These are phyloP conservation scores for Andrena flavipes DNA, from an alignment of 2,888 invertebrate genomes.

Conservation along the genomic window DNA sequence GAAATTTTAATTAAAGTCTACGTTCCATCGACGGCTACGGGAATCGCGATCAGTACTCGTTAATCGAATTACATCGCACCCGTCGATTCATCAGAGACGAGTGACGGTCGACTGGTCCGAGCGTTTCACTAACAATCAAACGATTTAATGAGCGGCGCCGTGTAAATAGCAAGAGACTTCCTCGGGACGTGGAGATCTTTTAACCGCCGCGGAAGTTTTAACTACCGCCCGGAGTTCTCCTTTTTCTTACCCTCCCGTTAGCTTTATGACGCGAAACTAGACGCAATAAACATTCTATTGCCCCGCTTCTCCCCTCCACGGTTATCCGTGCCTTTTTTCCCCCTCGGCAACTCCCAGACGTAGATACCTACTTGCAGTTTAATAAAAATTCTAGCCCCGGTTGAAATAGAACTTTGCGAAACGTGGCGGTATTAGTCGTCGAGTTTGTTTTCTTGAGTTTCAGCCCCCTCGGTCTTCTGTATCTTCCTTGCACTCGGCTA, in stretches of 20 bases:
- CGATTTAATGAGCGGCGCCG: conserved; percentile 37
- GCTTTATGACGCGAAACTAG: conserved; percentile 54
- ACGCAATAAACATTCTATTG: conserved; percentile 61
- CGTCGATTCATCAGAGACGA: too few species aligned
- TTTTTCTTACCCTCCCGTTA: conserved; percentile 29
- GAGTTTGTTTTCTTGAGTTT: conserved; percentile 15
- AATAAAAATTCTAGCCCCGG: conserved; percentile 45
- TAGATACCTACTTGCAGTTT: conserved; percentile 48
- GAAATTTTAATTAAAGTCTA: conserved; percentile 1
- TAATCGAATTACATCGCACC: conserved; percentile 48
- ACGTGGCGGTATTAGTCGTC: conserved; percentile 38
- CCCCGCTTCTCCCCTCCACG: conserved; percentile 1
- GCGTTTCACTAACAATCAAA: conserved; percentile 22
- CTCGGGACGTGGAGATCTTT: conserved; percentile 42
- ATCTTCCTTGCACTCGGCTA: too few species aligned
- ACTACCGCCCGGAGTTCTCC: conserved; percentile 36
- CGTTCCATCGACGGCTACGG: conserved; percentile 23
- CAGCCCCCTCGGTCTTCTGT: background rate
- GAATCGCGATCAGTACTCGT: conserved; percentile 33
- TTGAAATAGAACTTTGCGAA: conserved; percentile 37
- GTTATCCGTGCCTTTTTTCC: conserved; percentile 27
- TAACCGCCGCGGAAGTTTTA: conserved; percentile 49
- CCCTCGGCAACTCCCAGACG: conserved; percentile 11
- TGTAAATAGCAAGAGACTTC: conserved; percentile 40
- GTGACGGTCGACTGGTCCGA: too few species aligned